Base-by-base conservation (phyloP, 1,140 invertebrate genomes). In the Drosophila kepulauana region DNA sequence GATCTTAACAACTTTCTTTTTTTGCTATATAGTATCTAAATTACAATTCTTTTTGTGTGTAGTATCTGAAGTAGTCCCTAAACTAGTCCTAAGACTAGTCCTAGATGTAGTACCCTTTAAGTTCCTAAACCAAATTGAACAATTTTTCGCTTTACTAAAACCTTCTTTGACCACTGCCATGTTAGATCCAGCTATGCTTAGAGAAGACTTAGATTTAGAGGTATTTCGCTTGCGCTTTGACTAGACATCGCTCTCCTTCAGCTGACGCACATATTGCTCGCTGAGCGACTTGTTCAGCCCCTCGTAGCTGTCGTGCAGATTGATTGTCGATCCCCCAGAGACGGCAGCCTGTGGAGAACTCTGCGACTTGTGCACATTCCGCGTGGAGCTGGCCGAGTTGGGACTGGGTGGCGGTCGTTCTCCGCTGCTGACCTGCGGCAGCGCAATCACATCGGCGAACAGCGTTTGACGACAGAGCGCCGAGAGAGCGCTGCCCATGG, bases 241-340 rank as follows among this genome's bases (percentile, higher is more conserved):
- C 86, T 90, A 90, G 76, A 90, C 86, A 51, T 90, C 87, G 71
- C 91, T 92, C 67, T 91, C 91, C 48, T 91, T 92, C 6, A 87
- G 71, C 64, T 92, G 91, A 35, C 81, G 86, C 0, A 92, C 91
- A 72, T 80, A 91, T 63, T 92, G 91, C 51, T 92, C 91, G 57
- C 91, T 92, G 16, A 90, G 75, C 6, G 91, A 92, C 63, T 92
- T 92, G 63, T 90, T 87, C 6, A 92, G 38, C 2, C 67, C 65
- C 28, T 89, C 85, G 35, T 41, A 66, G 35, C 49, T 78, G 35
- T 2, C 62, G 46, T 3, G 16, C 48, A 65, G 4, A 52, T 43
- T 16, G 46, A 13, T 13, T 41, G 10, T 5, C 45, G 41, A 28
- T 2, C 68, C 2, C 1, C 48, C 8, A 0, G 10, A 11, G 0